Evolutionary conservation across 2,797 vertebrate species (phyloP).

Genomic region (Chelmon rostratus): DNA sequence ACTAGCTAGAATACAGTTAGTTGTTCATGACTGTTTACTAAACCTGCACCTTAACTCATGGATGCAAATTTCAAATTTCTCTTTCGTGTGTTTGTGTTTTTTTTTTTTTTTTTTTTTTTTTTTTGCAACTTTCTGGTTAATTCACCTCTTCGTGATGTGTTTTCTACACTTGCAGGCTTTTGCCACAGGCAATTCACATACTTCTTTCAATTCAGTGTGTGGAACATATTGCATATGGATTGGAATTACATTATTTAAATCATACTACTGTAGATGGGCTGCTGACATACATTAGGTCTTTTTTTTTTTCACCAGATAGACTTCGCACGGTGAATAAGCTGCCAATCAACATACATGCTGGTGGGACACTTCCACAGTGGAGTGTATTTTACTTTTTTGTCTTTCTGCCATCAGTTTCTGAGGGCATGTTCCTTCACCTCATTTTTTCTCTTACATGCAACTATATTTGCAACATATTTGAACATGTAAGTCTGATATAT

Average conservation of each 20-base stretch:
- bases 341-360: slow-evolving; percentile 7
- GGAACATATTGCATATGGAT: background rate
- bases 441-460: background rate
- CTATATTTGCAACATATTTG: background rate
- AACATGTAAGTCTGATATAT: background rate
- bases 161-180: background rate
- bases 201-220: background rate
- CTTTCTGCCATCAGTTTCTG: background rate
- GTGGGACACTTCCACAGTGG: background rate
- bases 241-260: background rate
- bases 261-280: background rate
- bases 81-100: background rate
- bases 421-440: background rate
- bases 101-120: background rate
- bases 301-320: background rate
- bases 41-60: slow-evolving; percentile 14
- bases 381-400: slow-evolving; percentile 24
- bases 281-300: background rate
- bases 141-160: background rate
- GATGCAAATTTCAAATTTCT: background rate
- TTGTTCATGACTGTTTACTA: background rate
- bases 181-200: background rate
- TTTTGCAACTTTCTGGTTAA: background rate
- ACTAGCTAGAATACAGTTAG: too few relatives aligned
- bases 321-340: background rate